These are phyloP conservation scores for Meghimatium bilineatum DNA, from an alignment of 2,888 invertebrate genomes.

Conservation along the genomic window DNA sequence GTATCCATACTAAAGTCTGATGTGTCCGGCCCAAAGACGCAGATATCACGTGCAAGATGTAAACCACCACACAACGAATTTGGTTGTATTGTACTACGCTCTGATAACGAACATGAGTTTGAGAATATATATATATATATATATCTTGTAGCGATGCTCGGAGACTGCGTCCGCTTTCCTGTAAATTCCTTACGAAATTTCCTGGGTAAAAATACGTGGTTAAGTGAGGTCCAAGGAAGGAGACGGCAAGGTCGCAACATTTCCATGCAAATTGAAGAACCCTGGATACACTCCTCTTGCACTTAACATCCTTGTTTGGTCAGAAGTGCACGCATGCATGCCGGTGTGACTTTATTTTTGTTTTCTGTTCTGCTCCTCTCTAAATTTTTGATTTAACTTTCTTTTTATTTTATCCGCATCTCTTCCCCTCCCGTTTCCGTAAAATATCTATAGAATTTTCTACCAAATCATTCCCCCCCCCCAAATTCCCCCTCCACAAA, in stretches of 20 bases:
- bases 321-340: slow-evolving; percentile 32
- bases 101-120: no score
- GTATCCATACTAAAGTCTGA: no score
- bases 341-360: background rate
- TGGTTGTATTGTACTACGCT: no score
- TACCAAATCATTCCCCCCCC: background rate
- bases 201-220: background rate
- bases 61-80: no score
- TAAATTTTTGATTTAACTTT: slow-evolving; percentile 8
- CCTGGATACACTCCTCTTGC: slow-evolving; percentile 8
- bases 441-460: slow-evolving; percentile 9
- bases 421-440: no score
- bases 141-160: no score
- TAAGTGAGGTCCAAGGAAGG: background rate
- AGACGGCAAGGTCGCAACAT: slow-evolving; percentile 11
- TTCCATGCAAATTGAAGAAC: slow-evolving; percentile 26
- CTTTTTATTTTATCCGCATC: background rate
- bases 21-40: no score
- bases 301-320: slow-evolving; percentile 21
- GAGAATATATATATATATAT: no score
- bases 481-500: no score
- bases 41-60: no score
- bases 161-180: background rate
- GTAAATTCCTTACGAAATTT: background rate
- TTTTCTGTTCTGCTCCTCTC: background rate